phyloP scores from a whole-genome alignment of 2,113 vertebrate species.

The Hiodon tergisus region DNA sequence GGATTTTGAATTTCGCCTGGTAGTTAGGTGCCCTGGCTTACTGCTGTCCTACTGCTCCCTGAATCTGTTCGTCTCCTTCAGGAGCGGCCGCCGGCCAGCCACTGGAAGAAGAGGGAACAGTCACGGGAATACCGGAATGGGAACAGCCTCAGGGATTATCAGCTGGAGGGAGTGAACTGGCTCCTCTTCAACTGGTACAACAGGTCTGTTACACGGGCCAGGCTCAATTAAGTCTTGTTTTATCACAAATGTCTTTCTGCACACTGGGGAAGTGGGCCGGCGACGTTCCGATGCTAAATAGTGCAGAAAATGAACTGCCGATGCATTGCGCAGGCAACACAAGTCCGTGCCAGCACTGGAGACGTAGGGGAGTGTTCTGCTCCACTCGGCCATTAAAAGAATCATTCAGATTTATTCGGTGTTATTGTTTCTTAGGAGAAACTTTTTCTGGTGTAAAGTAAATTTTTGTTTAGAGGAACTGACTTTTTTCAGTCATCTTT shows the following conservation, averaged over 20 bases:
- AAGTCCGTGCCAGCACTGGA: too few relatives aligned
- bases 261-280: neutral
- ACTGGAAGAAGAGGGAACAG: constrained; percentile 94
- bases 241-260: neutral
- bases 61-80: constrained; percentile 35
- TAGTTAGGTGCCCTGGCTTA: neutral
- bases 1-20: neutral
- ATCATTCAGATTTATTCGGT: too few relatives aligned
- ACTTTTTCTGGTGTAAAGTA: too few relatives aligned
- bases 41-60: neutral
- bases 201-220: constrained; percentile 66
- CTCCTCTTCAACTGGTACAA: constrained; percentile 99
- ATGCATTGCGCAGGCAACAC: constrained; percentile 19
- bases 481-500: too few relatives aligned
- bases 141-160: constrained; percentile 98
- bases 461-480: too few relatives aligned
- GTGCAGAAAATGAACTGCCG: constrained; percentile 25
- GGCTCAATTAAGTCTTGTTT: neutral
- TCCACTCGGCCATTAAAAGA: too few relatives aligned
- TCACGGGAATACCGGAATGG: constrained; percentile 92
- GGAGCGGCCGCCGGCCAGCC: constrained; percentile 89
- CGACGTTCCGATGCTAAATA: constrained; percentile 19
- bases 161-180: constrained; percentile 98
- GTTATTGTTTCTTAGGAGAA: too few relatives aligned
- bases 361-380: too few relatives aligned